Conservation (phyloP, 1,140 invertebrate species). For the Akabosia matsudoensis region DNA sequence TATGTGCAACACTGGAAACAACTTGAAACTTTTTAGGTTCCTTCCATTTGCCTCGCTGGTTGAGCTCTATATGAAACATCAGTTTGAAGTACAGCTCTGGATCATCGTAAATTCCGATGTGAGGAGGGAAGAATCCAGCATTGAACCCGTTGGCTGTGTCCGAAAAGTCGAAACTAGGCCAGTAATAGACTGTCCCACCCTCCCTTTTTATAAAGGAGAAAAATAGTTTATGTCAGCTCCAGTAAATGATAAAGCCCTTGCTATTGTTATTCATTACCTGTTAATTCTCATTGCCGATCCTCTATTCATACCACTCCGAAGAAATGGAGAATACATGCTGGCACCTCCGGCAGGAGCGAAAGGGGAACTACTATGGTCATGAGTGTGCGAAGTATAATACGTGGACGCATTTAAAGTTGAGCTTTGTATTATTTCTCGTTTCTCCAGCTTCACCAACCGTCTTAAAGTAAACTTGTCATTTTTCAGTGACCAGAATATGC, state of each 20-base stretch:
- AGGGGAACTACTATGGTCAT: not conserved
- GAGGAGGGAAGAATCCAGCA: slow-evolving; percentile 45
- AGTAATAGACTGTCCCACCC: slow-evolving; percentile 33
- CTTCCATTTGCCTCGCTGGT: slow-evolving; percentile 34
- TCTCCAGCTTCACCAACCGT: slow-evolving; percentile 30
- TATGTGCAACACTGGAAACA: not conserved
- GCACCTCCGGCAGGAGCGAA: slow-evolving; percentile 13
- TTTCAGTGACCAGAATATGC: slow-evolving; percentile 43
- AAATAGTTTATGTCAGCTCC: not conserved
- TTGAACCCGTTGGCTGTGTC: slow-evolving; percentile 28
- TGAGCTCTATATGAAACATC: slow-evolving; percentile 37
- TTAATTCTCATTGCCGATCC: slow-evolving; percentile 20
- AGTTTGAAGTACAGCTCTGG: slow-evolving; percentile 36
- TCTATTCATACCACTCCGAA: not conserved
- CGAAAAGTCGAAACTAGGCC: slow-evolving; percentile 41
- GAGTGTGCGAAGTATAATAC: slow-evolving; percentile 10
- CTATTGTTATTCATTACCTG: slow-evolving; percentile 13
- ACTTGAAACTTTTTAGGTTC: slow-evolving; percentile 37
- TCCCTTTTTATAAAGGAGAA: no score
- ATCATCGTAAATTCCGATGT: slow-evolving; percentile 44
- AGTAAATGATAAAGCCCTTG: not conserved
- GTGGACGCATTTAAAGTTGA: slow-evolving; percentile 34
- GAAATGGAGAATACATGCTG: slow-evolving; percentile 26
- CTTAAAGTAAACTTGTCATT: slow-evolving; percentile 39
- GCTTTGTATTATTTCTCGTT: slow-evolving; percentile 21